These are phyloP conservation scores for Gryllus longicercus DNA, from an alignment of 2,888 invertebrate species.

Conservation along the genomic window DNA sequence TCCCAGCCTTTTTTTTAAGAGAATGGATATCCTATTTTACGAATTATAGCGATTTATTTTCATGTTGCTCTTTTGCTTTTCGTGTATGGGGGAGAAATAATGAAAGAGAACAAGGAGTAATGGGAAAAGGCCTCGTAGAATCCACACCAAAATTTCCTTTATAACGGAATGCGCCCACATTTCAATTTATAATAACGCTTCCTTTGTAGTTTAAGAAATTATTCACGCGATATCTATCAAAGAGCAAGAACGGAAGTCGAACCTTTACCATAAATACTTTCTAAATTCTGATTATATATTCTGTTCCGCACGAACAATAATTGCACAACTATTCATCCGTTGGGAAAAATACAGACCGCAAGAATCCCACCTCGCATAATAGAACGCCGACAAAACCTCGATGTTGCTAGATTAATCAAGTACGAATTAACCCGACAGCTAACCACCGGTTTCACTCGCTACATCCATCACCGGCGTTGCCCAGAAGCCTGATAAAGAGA, in stretches of 20 bases:
- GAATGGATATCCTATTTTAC: too few relatives aligned
- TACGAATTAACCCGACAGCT: background rate
- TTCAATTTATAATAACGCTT: background rate
- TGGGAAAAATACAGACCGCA: background rate
- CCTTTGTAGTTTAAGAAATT: conserved; percentile 8
- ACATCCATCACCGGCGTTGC: background rate
- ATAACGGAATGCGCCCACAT: background rate
- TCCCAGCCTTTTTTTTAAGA: too few relatives aligned
- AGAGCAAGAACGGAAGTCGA: background rate
- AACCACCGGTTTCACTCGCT: background rate
- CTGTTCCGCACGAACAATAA: background rate
- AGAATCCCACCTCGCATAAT: background rate
- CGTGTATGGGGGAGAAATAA: background rate
- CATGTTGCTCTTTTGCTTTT: too few relatives aligned
- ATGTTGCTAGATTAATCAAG: background rate
- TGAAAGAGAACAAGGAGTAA: background rate
- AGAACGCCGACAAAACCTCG: background rate
- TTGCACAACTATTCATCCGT: background rate
- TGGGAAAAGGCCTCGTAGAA: background rate
- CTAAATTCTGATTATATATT: background rate
- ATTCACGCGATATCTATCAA: background rate
- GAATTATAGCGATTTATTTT: too few relatives aligned
- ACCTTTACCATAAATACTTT: background rate
- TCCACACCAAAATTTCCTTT: background rate
- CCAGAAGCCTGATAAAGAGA: background rate